Evolutionary conservation across 2,113 vertebrate genomes (phyloP).

Genomic region (Telmatochromis bifrenatus): DNA sequence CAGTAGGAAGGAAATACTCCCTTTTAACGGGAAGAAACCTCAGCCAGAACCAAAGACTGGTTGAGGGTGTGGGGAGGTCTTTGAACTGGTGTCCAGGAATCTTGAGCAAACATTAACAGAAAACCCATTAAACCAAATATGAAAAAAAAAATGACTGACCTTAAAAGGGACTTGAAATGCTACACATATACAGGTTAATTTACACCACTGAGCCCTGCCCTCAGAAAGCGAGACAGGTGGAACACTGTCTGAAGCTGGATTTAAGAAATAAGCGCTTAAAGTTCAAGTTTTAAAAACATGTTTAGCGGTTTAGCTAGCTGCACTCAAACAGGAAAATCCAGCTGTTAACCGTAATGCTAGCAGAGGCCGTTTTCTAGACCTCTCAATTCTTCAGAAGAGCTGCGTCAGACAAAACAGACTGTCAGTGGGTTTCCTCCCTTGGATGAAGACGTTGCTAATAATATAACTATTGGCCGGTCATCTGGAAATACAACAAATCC

Average conservation of each 20-base stretch:
- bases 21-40: background rate
- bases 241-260: background rate
- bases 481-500: background rate
- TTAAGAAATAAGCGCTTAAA: background rate
- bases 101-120: background rate
- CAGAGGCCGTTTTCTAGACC: fast-evolving
- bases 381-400: background rate
- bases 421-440: fast-evolving
- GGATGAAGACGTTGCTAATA: background rate
- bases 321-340: background rate
- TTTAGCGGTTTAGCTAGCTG: background rate
- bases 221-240: fast-evolving
- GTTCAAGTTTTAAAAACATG: background rate
- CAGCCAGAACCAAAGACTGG: background rate
- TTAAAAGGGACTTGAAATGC: background rate
- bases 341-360: fast-evolving
- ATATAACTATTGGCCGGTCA: background rate
- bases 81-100: background rate
- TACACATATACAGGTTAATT: background rate
- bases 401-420: background rate
- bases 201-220: background rate
- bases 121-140: background rate
- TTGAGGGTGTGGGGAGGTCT: background rate
- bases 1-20: background rate
- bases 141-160: background rate